Percentiles rank a stretch among this genome's conserved stretches.
phyloP scores from a whole-genome alignment of 1,140 invertebrate species.

The Rhizoglyphus robini region DNA sequence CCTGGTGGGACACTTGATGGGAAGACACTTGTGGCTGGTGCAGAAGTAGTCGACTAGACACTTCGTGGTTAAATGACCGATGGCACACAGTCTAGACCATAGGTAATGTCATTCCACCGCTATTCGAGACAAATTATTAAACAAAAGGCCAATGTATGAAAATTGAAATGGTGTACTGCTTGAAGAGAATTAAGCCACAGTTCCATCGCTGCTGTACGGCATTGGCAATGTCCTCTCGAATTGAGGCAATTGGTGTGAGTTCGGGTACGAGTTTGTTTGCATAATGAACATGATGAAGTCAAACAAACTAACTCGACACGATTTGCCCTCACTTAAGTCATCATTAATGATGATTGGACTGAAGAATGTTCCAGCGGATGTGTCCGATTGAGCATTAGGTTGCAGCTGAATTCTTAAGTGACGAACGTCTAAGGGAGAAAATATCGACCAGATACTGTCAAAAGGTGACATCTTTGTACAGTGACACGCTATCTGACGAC shows the following conservation, averaged over 20 bases:
- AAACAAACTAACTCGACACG: conserved; percentile 2
- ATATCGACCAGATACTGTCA: too few species aligned
- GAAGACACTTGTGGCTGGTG: too few species aligned
- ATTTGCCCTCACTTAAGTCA: too few species aligned
- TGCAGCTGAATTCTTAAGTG: not conserved
- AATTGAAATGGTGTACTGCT: conserved; percentile 11
- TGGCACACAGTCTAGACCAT: not conserved
- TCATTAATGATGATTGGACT: not conserved
- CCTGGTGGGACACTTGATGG: too few species aligned
- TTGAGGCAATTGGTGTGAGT: not conserved
- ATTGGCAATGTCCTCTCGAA: not conserved
- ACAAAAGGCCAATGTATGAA: not conserved
- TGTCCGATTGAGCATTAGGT: not conserved
- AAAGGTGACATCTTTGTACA: too few species aligned
- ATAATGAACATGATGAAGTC: not conserved
- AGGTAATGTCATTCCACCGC: conserved; percentile 3
- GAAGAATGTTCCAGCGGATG: not conserved
- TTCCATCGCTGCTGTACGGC: conserved; percentile 3
- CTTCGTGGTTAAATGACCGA: not conserved
- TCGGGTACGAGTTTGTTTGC: not conserved
- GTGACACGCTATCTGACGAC: too few species aligned
- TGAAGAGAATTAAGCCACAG: not conserved
- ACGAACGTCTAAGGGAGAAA: too few species aligned
- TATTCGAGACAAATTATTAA: not conserved
- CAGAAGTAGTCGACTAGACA: too few species aligned